Conservation (phyloP, 2,797 vertebrate species). For the Chromis chromis region DNA sequence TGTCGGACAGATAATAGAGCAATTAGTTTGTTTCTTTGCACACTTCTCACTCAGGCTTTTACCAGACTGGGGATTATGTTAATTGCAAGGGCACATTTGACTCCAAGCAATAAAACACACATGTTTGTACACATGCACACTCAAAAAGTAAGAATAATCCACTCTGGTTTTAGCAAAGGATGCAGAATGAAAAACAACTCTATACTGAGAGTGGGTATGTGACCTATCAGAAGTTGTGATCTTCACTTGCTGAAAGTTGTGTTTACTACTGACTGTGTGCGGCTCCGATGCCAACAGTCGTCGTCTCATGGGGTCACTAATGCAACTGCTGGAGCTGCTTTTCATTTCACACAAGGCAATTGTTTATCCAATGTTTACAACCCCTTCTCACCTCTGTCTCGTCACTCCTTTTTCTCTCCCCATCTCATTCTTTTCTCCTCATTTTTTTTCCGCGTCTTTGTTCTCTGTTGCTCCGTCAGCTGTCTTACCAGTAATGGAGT, state of each 20-base stretch:
- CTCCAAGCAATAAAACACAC: conserved; percentile 1
- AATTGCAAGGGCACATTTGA: conserved; percentile 9
- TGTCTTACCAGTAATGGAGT: conserved; percentile 33
- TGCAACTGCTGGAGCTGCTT: conserved; percentile 47
- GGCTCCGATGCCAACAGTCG: conserved; percentile 10
- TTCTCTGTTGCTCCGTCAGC: conserved; percentile 30
- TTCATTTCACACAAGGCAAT: conserved; percentile 46
- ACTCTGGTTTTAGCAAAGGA: background rate
- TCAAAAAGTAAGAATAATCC: background rate
- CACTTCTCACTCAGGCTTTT: conserved; percentile 7
- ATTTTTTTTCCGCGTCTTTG: background rate
- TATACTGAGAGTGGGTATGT: background rate
- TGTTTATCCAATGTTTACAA: conserved; percentile 58
- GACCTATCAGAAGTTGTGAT: conserved; percentile 16
- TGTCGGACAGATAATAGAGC: conserved; percentile 10
- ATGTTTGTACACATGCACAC: background rate
- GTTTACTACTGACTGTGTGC: conserved; percentile 7
- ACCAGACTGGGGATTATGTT: conserved; percentile 16
- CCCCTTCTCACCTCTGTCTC: conserved; percentile 32
- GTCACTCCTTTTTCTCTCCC: background rate
- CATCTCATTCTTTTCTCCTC: background rate
- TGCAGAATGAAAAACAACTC: background rate
- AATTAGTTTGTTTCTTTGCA: conserved; percentile 19
- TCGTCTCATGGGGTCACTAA: conserved; percentile 46
- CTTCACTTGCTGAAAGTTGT: conserved; percentile 32